phyloP scores from a whole-genome alignment of 2,888 invertebrate species.

The Elmis aenea region DNA sequence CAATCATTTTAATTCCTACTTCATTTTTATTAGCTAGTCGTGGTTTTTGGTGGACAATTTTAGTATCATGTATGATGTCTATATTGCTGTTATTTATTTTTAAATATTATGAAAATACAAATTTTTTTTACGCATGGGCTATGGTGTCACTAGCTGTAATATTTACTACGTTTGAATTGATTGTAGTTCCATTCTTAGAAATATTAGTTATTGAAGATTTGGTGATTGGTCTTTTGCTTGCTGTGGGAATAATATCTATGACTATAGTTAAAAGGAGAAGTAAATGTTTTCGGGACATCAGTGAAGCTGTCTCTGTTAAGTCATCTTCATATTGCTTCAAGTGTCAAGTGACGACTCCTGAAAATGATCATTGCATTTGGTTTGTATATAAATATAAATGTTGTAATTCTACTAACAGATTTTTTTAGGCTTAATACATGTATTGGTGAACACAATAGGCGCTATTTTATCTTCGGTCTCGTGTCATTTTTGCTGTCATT shows the following conservation, averaged over 20 bases:
- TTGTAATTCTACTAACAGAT: constrained; percentile 6
- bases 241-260: constrained; percentile 46
- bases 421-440: constrained; percentile 75
- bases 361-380: constrained; percentile 78
- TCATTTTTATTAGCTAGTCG: constrained; percentile 49
- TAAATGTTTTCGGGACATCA: too few relatives aligned
- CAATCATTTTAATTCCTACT: constrained; percentile 48
- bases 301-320: too few relatives aligned
- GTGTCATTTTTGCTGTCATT: constrained; percentile 47
- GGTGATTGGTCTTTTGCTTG: constrained; percentile 50
- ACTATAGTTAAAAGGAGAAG: constrained; percentile 39
- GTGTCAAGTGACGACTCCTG: constrained; percentile 76
- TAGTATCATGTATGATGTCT: constrained; percentile 34
- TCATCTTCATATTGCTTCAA: constrained; percentile 81
- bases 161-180: constrained; percentile 64
- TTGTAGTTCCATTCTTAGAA: constrained; percentile 66
- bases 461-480: constrained; percentile 66
- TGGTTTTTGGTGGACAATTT: constrained; percentile 44
- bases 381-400: constrained; percentile 38
- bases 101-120: constrained; percentile 49
- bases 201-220: constrained; percentile 64
- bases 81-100: constrained; percentile 7
- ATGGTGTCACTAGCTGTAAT: constrained; percentile 62
- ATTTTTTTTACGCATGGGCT: constrained; percentile 74
- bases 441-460: constrained; percentile 73